Evolutionary conservation across 92 coral and sea anemone species (phyloP), one percentile per base, ranked within the genome.

Genomic region (Chrysogorgia sp.): DNA sequence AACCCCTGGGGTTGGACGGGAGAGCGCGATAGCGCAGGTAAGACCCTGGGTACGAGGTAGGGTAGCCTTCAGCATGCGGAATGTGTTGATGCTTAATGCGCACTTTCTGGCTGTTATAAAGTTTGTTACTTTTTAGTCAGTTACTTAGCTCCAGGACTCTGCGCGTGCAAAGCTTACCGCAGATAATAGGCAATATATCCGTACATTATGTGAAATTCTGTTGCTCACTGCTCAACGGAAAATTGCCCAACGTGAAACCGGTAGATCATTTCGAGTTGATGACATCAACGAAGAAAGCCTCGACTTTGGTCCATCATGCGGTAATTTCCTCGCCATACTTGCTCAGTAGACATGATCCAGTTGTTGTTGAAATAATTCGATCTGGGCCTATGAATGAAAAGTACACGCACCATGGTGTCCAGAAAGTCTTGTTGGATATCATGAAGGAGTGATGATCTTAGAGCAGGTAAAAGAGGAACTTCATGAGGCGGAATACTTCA

Each of bases 251-350:
- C 59, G 26, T 52, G 9, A 52, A n/a, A 52, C 59, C 17, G 59
- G 59, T 52, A 67, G 75, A 67, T 67, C 75, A 40, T 67, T 40
- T 67, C 32, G 56, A 20, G 57, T 41, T 67, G 34, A 29, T 15
- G 57, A 37, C 13, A 67, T 67, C 56, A 25, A 3, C 12, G 24
- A 12, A 67, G 32, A 40, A 67, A 15, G 29, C 32, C 31, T 40
- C 40, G 32, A n/a, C 9, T 67, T 67, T 67, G 74, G 74, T 3
- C 55, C 24, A n/a, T 67, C 74, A 26, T 67, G 74, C 24, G 52
- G 74, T 30, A 67, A 67, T 67, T 35, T 67, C 19, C 74, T 67
- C 28, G 52, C 74, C 32, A 67, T 67, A 34, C 74, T 67, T 67
- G 34, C 74, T 67, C 4, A 55, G 53, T 2, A 67, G 34, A 67